Conservation (phyloP, 1,140 invertebrate species). For the Oedothorax gibbosus region DNA sequence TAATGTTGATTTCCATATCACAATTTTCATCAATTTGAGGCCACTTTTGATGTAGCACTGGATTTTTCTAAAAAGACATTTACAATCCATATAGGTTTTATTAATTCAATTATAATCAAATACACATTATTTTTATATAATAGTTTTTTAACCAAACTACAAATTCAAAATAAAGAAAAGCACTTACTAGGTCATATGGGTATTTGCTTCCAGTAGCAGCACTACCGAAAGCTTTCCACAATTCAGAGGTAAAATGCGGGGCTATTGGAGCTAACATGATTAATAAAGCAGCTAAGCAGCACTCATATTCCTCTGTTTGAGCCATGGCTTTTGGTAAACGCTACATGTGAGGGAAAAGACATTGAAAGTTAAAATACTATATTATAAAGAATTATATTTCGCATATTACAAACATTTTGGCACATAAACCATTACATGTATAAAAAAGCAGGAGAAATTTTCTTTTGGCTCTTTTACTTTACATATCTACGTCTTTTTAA, state of each 20-base stretch:
- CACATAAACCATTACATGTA: neutral
- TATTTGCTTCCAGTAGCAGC: conserved; percentile 45
- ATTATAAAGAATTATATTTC: neutral
- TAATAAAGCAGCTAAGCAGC: conserved; percentile 80
- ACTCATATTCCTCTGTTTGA: conserved; percentile 73
- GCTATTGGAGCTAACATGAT: conserved; percentile 88
- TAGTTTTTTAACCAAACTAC: neutral
- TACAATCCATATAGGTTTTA: no score
- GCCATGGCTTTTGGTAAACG: conserved; percentile 42
- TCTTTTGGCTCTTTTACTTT: no score
- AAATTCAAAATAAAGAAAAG: neutral
- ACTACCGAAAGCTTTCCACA: conserved; percentile 83
- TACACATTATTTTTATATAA: neutral
- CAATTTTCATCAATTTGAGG: conserved; percentile 82
- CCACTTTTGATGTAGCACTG: conserved; percentile 75
- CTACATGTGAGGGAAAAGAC: conserved; percentile 17
- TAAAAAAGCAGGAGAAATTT: neutral
- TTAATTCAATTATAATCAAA: neutral
- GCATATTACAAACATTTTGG: neutral
- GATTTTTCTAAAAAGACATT: conserved; percentile 64
- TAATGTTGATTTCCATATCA: conserved; percentile 74
- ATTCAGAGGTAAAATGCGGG: conserved; percentile 89
- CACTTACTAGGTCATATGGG: conserved; percentile 34
- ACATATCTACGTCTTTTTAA: no score
- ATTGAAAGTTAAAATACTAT: neutral